Conservation (phyloP, 2,797 vertebrate genomes). For the Pampus argenteus region DNA sequence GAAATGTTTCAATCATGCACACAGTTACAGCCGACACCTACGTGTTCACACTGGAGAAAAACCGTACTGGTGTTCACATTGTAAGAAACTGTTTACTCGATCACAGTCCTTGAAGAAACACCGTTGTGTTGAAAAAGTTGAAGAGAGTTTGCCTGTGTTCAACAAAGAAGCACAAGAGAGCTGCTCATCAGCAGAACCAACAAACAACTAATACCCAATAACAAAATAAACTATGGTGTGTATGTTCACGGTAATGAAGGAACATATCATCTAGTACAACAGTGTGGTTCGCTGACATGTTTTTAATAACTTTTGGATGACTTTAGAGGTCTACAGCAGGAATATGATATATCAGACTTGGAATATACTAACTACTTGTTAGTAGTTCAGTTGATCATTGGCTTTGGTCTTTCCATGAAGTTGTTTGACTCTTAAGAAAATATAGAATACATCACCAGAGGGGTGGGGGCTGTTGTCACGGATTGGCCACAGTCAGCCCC, state of each 20-base stretch:
- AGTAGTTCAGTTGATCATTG: too few species aligned
- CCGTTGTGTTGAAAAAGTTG: constrained; percentile 34
- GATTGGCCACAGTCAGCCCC: too few species aligned
- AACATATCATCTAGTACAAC: too few species aligned
- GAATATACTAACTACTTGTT: too few species aligned
- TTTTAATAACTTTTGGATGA: not conserved
- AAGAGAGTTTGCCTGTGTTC: not conserved
- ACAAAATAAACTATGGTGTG: not conserved
- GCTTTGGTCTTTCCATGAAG: too few species aligned
- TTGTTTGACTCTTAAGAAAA: not conserved
- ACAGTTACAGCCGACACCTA: constrained; percentile 51
- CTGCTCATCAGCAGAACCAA: not conserved
- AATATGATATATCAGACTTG: too few species aligned
- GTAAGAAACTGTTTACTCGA: constrained; percentile 47
- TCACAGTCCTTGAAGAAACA: constrained; percentile 56
- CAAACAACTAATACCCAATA: not conserved
- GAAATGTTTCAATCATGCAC: constrained; percentile 50
- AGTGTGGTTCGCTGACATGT: too few species aligned
- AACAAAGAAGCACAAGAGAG: constrained; percentile 8
- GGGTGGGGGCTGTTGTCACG: too few species aligned
- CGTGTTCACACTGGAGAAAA: constrained; percentile 59
- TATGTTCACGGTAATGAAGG: not conserved
- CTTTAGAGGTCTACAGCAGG: not conserved
- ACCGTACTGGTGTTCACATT: constrained; percentile 56
- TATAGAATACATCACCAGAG: not conserved